Evolutionary conservation across 2,888 invertebrate genomes (phyloP).

Genomic region (Epirrhoe tristata): DNA sequence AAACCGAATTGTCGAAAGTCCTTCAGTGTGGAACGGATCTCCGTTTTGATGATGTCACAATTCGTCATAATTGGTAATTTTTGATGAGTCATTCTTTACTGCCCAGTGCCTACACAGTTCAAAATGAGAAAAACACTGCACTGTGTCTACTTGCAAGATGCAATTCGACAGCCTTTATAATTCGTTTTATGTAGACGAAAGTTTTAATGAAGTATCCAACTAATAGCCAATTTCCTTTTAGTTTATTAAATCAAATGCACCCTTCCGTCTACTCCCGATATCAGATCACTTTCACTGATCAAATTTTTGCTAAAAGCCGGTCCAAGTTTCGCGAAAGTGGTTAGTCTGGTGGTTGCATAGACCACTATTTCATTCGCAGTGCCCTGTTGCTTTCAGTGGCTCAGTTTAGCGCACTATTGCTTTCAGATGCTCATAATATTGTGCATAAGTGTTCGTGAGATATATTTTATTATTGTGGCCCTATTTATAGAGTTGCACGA

Average conservation of each 20-base stretch:
- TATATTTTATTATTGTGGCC: constrained; percentile 8
- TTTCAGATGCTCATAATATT: constrained; percentile 46
- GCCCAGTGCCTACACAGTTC: not conserved
- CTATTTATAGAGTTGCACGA: constrained; percentile 10
- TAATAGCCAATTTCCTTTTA: constrained; percentile 16
- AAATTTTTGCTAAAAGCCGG: constrained; percentile 85
- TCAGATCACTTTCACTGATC: constrained; percentile 80
- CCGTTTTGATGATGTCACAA: constrained; percentile 12
- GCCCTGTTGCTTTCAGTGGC: constrained; percentile 43
- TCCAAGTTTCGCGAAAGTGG: constrained; percentile 81
- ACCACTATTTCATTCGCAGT: constrained; percentile 50
- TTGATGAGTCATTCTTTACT: constrained; percentile 8
- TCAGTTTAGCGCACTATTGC: constrained; percentile 43
- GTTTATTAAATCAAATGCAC: constrained; percentile 61
- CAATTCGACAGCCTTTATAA: not conserved
- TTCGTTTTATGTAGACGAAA: not conserved
- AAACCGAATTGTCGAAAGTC: not conserved
- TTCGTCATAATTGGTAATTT: constrained; percentile 13
- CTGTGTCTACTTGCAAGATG: constrained; percentile 1
- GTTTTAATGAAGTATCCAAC: not conserved
- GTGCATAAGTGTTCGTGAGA: constrained; percentile 21
- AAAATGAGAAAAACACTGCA: not conserved
- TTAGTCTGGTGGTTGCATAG: constrained; percentile 68
- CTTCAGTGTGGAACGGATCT: not conserved
- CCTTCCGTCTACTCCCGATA: constrained; percentile 58